phyloP scores from a whole-genome alignment of 2,888 invertebrate genomes.

The Tetheella fluctuosa region DNA sequence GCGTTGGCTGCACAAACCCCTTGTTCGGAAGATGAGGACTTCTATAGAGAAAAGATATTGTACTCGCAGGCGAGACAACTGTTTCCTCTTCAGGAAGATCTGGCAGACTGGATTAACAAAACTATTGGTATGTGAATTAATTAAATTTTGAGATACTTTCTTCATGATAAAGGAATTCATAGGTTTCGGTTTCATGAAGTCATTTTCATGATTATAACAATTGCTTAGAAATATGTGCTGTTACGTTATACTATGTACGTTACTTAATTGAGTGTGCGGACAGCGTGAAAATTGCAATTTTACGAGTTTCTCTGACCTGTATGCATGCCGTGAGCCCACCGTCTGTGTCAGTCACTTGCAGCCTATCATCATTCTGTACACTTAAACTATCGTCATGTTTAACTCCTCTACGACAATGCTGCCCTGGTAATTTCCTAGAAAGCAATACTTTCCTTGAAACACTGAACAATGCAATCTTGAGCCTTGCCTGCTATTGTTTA shows the following conservation, averaged over 20 bases:
- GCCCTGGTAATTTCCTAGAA: background rate
- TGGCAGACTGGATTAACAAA: constrained; percentile 95
- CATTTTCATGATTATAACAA: background rate
- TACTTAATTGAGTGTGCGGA: constrained; percentile 26
- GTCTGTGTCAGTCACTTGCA: constrained; percentile 8
- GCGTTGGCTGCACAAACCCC: constrained; percentile 81
- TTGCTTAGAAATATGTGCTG: background rate
- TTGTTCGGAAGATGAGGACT: constrained; percentile 85
- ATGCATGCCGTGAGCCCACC: constrained; percentile 25
- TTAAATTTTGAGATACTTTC: background rate
- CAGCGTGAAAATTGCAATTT: constrained; percentile 59
- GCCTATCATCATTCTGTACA: background rate
- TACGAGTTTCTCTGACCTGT: constrained; percentile 59
- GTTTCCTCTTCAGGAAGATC: constrained; percentile 92
- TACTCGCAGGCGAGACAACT: constrained; percentile 91
- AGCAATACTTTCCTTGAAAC: background rate
- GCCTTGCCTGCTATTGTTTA: background rate
- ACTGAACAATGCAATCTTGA: background rate
- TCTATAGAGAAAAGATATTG: constrained; percentile 89
- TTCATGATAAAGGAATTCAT: background rate
- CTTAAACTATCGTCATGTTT: background rate
- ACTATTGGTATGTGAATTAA: constrained; percentile 88
- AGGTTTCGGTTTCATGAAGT: too few relatives aligned
- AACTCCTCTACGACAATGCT: background rate
- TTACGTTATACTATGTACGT: constrained; percentile 28